These are phyloP conservation scores for Carpatolechia fugitivella DNA, from an alignment of 2,888 invertebrate species.

Conservation along the genomic window DNA sequence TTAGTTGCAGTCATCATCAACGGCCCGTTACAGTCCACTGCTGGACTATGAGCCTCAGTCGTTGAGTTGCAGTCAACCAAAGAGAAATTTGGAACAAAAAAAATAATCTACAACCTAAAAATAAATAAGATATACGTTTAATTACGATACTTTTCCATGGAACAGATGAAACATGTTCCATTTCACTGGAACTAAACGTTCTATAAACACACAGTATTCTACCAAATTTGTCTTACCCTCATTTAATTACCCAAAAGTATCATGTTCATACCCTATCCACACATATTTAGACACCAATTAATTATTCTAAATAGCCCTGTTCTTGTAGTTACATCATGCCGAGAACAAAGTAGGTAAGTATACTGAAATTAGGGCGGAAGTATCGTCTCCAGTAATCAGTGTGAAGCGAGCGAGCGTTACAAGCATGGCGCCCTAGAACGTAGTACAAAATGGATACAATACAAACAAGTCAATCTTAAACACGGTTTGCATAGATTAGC, in stretches of 20 bases:
- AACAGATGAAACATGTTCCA: too few species aligned
- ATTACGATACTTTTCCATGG: too few species aligned
- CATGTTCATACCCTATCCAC: background rate
- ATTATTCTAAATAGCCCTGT: conserved; percentile 1
- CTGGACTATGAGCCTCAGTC: too few species aligned
- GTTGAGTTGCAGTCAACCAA: too few species aligned
- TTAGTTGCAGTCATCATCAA: too few species aligned
- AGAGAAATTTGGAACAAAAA: too few species aligned
- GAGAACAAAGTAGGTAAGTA: background rate
- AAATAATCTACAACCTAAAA: too few species aligned
- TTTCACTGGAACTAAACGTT: too few species aligned
- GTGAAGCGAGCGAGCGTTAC: conserved; percentile 38
- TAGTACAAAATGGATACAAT: conserved; percentile 28
- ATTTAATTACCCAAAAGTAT: background rate
- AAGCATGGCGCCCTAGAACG: conserved; percentile 34
- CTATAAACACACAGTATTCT: too few species aligned
- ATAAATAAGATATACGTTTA: too few species aligned
- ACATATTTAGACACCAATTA: conserved; percentile 1
- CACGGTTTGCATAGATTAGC: conserved; percentile 70
- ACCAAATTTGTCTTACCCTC: background rate
- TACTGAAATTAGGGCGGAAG: background rate
- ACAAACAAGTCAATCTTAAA: conserved; percentile 72
- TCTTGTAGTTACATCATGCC: too few species aligned
- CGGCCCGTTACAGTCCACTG: too few species aligned
- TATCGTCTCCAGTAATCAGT: conserved; percentile 37